Evolutionary conservation across 2,797 vertebrate genomes (phyloP).

Genomic region (Enteromius radiatus): DNA sequence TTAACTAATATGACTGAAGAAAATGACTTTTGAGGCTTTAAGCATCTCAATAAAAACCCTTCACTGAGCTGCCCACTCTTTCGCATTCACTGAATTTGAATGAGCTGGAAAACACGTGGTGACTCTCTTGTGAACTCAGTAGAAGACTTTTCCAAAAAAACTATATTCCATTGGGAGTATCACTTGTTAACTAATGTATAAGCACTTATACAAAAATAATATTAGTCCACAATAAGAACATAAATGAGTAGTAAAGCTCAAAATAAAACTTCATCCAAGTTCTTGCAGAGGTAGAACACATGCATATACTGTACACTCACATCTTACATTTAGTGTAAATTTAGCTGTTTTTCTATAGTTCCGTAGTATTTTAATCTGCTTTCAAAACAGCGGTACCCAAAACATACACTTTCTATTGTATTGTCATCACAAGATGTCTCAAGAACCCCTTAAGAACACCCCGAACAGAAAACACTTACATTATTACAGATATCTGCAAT

Average conservation of each 20-base stretch:
- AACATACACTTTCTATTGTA: not conserved
- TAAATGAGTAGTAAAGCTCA: not conserved
- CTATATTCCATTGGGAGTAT: not conserved
- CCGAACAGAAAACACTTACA: not conserved
- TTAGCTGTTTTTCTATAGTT: not conserved
- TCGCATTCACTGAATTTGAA: slow-evolving; percentile 43
- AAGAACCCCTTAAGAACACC: not conserved
- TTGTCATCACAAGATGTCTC: not conserved
- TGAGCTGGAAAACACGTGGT: slow-evolving; percentile 54
- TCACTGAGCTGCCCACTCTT: slow-evolving; percentile 24
- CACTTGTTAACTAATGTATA: not conserved
- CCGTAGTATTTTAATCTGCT: not conserved
- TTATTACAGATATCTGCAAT: not conserved
- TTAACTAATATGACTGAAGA: not conserved
- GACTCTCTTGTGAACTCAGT: slow-evolving; percentile 27
- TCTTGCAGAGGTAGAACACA: not conserved
- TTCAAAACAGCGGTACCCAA: not conserved
- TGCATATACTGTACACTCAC: not conserved
- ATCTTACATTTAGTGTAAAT: not conserved
- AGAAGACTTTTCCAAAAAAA: not conserved
- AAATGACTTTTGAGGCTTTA: slow-evolving; percentile 6
- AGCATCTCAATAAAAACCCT: slow-evolving; percentile 28
- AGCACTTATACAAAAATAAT: not conserved
- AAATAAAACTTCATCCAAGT: not conserved
- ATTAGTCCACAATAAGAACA: not conserved